Evolutionary conservation across 2,888 invertebrate genomes (phyloP), one percentile per base, ranked within the genome.

Genomic region (Colostygia pectinataria): DNA sequence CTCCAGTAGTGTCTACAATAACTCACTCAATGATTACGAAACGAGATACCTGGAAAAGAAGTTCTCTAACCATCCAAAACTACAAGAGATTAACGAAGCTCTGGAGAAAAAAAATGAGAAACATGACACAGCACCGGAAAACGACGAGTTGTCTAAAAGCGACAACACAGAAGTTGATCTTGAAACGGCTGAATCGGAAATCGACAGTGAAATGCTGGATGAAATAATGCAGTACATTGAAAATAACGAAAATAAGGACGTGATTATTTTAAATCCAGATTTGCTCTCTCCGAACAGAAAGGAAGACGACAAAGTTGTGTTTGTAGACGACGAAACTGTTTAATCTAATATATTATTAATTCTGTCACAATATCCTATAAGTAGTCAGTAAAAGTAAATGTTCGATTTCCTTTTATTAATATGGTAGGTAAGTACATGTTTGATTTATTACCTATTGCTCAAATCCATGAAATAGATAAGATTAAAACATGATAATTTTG

Each of bases 141-240:
- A 41, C 13, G 25, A 38, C 24, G 37, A 18, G 28, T 12, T 36
- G 7, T 29, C 34, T 27, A 40, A 46, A 13, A 39, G 34, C 13
- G 36, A 42, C 2, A 59, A 57, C 18, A 58, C 50, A 24, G 62
- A 56, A 40, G 47, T n/a, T 12, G 36, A 47, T 10, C n/a, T 10
- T 34, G 38, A 53, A 12, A 40, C 32, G 25, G 7, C 40, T n/a
- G 48, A 40, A 39, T 34, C 34, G 5, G 50, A 68, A 28, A 66
- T 62, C 24, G 68, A 78, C 44, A 72, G 66, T 34, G 74, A 81
- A 48, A 84, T 90, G 82, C 67, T 87, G 0, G 75, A 82, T n/a
- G 89, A 88, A 68, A 87, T 90, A 65, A 72, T 86, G 71, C 73
- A 85, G 45, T 83, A 80, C 47, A 84, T 87, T 14, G 76, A 77